Conservation (phyloP, 2,113 vertebrate species). For the Sakesphorus luctuosus region DNA sequence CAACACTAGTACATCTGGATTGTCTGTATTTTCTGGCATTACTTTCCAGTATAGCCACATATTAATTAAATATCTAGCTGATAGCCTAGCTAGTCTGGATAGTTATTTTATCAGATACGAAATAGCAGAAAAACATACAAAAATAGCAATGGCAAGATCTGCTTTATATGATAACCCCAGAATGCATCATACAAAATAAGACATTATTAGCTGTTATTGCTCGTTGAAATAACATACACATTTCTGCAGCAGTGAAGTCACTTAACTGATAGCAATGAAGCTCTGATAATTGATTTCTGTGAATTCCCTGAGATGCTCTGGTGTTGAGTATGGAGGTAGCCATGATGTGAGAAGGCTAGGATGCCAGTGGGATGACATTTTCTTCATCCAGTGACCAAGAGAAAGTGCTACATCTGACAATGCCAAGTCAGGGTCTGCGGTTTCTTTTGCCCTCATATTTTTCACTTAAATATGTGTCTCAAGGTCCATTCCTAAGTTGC, state of each 20-base stretch:
- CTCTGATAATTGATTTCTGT: not conserved
- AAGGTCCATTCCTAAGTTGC: not conserved
- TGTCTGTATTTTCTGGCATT: slow-evolving; percentile 21
- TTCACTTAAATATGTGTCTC: not conserved
- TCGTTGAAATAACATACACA: not conserved
- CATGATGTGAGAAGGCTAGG: no score
- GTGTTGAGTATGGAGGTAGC: not conserved
- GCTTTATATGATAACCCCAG: slow-evolving; percentile 2
- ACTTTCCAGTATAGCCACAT: not conserved
- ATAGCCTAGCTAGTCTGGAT: not conserved
- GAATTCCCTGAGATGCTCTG: not conserved
- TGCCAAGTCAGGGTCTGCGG: not conserved
- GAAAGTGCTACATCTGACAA: not conserved
- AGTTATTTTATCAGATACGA: slow-evolving; percentile 31
- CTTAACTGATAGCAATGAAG: not conserved
- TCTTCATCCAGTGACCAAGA: not conserved
- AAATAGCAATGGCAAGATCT: slow-evolving; percentile 17
- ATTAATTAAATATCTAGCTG: slow-evolving; percentile 30
- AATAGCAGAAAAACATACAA: not conserved
- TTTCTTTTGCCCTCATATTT: not conserved
- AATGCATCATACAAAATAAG: not conserved
- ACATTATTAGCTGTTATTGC: not conserved
- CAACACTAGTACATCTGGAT: not conserved
- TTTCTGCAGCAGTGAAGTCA: not conserved
- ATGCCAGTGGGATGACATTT: not conserved